Evolutionary conservation across 2,797 vertebrate genomes (phyloP).

Genomic region (Rhadinocentrus ornatus): DNA sequence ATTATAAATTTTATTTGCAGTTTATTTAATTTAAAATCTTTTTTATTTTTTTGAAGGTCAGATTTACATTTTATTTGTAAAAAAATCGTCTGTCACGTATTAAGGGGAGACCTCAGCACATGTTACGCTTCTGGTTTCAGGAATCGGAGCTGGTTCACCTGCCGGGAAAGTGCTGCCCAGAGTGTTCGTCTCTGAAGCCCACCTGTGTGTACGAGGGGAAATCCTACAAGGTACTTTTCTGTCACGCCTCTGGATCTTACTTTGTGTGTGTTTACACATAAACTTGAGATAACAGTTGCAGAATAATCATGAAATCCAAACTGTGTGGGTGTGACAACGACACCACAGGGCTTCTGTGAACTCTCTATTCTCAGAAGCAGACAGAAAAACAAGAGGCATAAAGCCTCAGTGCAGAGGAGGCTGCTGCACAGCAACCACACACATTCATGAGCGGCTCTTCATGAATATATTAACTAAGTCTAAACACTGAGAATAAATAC

Average conservation of each 20-base stretch:
- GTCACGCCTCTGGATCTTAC: background rate
- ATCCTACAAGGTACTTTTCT: conserved; percentile 58
- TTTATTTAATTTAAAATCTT: too few species aligned
- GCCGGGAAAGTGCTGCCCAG: conserved; percentile 90
- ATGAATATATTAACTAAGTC: conserved; percentile 23
- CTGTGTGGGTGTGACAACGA: conserved; percentile 18
- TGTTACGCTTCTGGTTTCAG: conserved; percentile 64
- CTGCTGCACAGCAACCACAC: conserved; percentile 15
- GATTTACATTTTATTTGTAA: too few species aligned
- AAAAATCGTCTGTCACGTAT: too few species aligned
- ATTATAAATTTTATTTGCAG: too few species aligned
- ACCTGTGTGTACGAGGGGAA: conserved; percentile 79
- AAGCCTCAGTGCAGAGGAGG: conserved; percentile 30
- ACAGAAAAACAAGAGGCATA: background rate
- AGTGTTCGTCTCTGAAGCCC: conserved; percentile 83
- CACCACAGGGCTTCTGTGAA: conserved; percentile 12
- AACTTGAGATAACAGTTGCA: background rate
- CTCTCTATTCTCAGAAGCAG: background rate
- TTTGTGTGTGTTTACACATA: conserved; percentile 1
- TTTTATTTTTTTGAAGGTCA: too few species aligned
- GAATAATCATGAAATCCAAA: conserved; percentile 18
- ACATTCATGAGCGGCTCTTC: conserved; percentile 12
- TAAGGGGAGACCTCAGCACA: too few species aligned
- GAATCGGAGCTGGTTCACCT: conserved; percentile 88
- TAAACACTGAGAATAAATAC: conserved; percentile 3